Evolutionary conservation across 2,113 vertebrate genomes (phyloP).

Genomic region (Pedionomus torquatus): DNA sequence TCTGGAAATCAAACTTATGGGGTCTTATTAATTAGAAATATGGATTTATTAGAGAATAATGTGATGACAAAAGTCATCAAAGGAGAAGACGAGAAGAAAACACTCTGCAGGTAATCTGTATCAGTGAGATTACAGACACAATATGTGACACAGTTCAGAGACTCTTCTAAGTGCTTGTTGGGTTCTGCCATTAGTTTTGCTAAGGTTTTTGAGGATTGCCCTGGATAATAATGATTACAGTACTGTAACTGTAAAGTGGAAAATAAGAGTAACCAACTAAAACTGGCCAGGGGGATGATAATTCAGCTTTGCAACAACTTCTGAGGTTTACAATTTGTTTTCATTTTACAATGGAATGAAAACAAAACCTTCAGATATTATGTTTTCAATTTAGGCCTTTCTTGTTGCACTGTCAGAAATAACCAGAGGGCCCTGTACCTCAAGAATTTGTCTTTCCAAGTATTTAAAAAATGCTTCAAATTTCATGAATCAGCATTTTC

Average conservation of each 20-base stretch:
- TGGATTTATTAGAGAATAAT: background rate
- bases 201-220: background rate
- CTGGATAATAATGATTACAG: background rate
- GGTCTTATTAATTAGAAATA: background rate
- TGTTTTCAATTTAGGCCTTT: conserved; percentile 61
- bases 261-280: conserved; percentile 1
- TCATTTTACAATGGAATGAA: conserved; percentile 64
- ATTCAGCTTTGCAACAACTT: conserved; percentile 27
- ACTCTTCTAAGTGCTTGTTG: background rate
- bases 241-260: conserved; percentile 28
- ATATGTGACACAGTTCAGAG: background rate
- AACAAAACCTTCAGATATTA: conserved; percentile 60
- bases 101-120: background rate
- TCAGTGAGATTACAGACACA: background rate
- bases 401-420: conserved; percentile 54
- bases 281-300: conserved; percentile 28
- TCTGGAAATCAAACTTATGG: background rate
- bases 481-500: conserved; percentile 50
- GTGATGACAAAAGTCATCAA: background rate
- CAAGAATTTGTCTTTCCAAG: conserved; percentile 55
- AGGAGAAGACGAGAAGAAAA: background rate
- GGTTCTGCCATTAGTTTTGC: background rate
- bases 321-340: conserved; percentile 71
- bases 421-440: conserved; percentile 46
- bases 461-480: conserved; percentile 45